Percentiles rank a stretch among this genome's conserved stretches.
phyloP scores from a whole-genome alignment of 2,888 invertebrate species.

The Hirudinaria manillensis region DNA sequence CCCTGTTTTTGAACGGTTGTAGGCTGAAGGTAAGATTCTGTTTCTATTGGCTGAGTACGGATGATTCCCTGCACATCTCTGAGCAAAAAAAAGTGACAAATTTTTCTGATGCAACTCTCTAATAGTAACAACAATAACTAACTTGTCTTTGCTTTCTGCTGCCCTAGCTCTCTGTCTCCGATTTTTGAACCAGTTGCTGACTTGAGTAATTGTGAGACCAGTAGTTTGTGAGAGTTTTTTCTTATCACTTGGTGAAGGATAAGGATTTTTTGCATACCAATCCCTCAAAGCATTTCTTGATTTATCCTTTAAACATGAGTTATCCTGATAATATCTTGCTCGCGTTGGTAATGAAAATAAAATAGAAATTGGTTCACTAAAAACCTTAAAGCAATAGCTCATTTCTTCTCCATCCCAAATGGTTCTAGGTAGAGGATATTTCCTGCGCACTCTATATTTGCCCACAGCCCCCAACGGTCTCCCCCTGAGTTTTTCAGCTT shows the following conservation, averaged over 20 bases:
- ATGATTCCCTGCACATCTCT: not conserved
- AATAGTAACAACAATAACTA: not conserved
- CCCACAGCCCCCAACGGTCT: conserved; percentile 77
- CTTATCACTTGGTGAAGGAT: conserved; percentile 90
- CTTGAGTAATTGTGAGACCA: conserved; percentile 83
- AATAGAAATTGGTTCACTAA: not conserved
- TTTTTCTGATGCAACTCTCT: not conserved
- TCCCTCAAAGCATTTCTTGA: conserved; percentile 75
- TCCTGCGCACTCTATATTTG: conserved; percentile 83
- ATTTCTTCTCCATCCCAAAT: conserved; percentile 99
- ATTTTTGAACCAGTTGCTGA: conserved; percentile 89
- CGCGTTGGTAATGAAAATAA: not conserved
- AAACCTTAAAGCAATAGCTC: conserved; percentile 82
- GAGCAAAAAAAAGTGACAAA: not conserved
- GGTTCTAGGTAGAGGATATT: conserved; percentile 92
- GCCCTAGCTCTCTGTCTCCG: conserved; percentile 78
- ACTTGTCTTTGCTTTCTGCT: conserved; percentile 76
- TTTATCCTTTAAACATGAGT: conserved; percentile 60
- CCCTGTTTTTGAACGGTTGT: not conserved
- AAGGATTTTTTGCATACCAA: conserved; percentile 79
- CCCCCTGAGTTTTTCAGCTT: conserved; percentile 87
- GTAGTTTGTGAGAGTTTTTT: conserved; percentile 82
- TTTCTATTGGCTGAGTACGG: conserved; percentile 1
- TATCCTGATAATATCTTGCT: no score
- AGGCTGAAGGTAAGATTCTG: not conserved